Base-by-base conservation (phyloP, 2,888 invertebrate genomes). In the Acanthacorydalis orientalis region DNA sequence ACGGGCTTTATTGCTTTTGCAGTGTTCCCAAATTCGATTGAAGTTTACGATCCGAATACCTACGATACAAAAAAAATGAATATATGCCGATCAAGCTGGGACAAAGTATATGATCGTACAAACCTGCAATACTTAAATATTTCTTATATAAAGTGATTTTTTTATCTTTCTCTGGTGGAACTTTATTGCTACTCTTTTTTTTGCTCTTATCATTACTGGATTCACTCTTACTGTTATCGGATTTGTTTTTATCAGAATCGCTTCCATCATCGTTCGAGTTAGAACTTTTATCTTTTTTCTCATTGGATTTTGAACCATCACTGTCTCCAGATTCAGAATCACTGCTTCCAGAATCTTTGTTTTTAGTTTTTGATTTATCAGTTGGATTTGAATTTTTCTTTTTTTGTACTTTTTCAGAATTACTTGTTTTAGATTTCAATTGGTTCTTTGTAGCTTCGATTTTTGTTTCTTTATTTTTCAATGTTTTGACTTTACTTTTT, bases 1-100 rank as follows among this genome's bases (percentile, higher is more conserved):
- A 14, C n/a, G 33, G 8, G 45, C 45, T 15, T 35, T 34, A 15
- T 45, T 45, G 15, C 15, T 35, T 34, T 45, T 45, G 16, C 45
- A 45, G 2, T 35, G 14, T 45, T 34, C 35, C 45, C 45, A 45
- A 45, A 45, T 35, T 16, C 12, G 33, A 14, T 33, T 37, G 15
- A 31, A 45, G 35, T 45, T 45, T 1, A 15, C 7, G 8, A 45
- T 35, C 14, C 35, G 2, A 10, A 45, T 10, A 12, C 45, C 45
- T 45, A 16, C 15, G 35, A 35, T 35, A 35, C 10, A 35, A 35
- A 35, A 2, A 35, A 35, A 35, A 35, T 35, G 4, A 2, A 2
- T 11, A 2, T 37, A 37, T 37, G 37, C 1, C 1, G 7, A 12
- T 37, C 37, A 9, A 9, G 12, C n/a, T 37, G 2, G 7, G 1